Percentiles rank a stretch among this genome's conserved stretches.
phyloP scores from a whole-genome alignment of 2,888 invertebrate genomes.

The Meandrusa payeni region DNA sequence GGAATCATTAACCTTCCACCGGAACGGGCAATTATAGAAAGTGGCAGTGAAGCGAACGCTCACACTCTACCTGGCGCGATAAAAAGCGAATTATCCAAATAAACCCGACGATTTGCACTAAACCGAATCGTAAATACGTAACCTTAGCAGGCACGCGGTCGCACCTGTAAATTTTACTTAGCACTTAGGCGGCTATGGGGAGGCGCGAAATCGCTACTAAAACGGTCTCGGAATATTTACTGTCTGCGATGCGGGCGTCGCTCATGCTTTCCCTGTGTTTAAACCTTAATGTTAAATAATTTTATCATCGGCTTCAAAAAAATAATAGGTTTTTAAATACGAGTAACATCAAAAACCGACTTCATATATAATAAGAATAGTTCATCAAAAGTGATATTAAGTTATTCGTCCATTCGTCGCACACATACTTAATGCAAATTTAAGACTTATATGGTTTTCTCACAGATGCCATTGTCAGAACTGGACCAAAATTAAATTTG shows the following conservation, averaged over 20 bases:
- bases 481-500: too few relatives aligned
- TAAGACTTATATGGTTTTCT: too few relatives aligned
- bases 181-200: slow-evolving; percentile 42
- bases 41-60: slow-evolving; percentile 31
- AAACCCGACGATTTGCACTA: slow-evolving; percentile 33
- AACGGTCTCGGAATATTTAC: slow-evolving; percentile 41
- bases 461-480: too few relatives aligned
- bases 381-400: background rate
- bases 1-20: slow-evolving; percentile 28
- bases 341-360: too few relatives aligned
- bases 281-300: slow-evolving; percentile 6
- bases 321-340: too few relatives aligned
- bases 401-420: background rate
- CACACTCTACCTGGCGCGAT: slow-evolving; percentile 24
- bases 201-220: slow-evolving; percentile 44
- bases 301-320: too few relatives aligned
- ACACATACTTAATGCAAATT: too few relatives aligned
- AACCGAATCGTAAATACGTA: slow-evolving; percentile 32
- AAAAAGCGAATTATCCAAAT: slow-evolving; percentile 36
- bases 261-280: slow-evolving; percentile 16
- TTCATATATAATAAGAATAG: too few relatives aligned
- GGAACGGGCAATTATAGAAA: slow-evolving; percentile 33
- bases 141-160: slow-evolving; percentile 29
- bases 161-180: slow-evolving; percentile 42
- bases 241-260: slow-evolving; percentile 12